Base-by-base conservation (phyloP, 2,113 vertebrate species). In the Dromas ardeola region DNA sequence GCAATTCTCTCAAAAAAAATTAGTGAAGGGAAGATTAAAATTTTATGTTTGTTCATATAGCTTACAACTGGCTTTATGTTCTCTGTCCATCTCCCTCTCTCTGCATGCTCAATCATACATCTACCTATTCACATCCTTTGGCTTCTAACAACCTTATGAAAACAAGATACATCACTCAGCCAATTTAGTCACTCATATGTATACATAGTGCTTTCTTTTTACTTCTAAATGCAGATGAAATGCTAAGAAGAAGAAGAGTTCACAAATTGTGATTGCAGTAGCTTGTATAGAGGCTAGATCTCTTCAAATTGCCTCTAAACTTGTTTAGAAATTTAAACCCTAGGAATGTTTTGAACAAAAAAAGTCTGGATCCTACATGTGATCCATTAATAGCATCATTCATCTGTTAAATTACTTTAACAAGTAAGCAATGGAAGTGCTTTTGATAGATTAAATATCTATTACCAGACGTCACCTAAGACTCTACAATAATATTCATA, bases 331-430 rank as follows among this genome's bases (percentile, higher is more conserved):
- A 88, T 93, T 55, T 63, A 92, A 93, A 67, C 88, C 61, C 86
- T 79, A 81, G 86, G 34, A 91, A 92, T 61, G 30, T 92, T 94
- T 84, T 78, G 59, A 84, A 84, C 47, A 81, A 72, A 94, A 69
- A 70, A n/a, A 38, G 9, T 17, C 91, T 82, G 74, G 55, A 81
- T 86, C 87, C 63, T 93, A 93, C 86, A 92, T 34, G 77, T 56
- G 65, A 53, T 71, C 73, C 49, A 74, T 82, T 97, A 96, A 95
- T 94, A 94, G 94, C 94, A 91, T 66, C 76, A 92, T 67, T 97
- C 97, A 96, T 66, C 93, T 67, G 2, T 93, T 95, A 94, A 92
- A 94, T 76, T 69, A 78, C 90, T 96, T 91, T 93, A 95, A 89
- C 49, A 94, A 96, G 78, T 91, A 97, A 96, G 94, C 92, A 94